Evolutionary conservation across 1,140 invertebrate species (phyloP), one percentile per base, ranked within the genome.

Genomic region (Tetramorium alpestre): DNA sequence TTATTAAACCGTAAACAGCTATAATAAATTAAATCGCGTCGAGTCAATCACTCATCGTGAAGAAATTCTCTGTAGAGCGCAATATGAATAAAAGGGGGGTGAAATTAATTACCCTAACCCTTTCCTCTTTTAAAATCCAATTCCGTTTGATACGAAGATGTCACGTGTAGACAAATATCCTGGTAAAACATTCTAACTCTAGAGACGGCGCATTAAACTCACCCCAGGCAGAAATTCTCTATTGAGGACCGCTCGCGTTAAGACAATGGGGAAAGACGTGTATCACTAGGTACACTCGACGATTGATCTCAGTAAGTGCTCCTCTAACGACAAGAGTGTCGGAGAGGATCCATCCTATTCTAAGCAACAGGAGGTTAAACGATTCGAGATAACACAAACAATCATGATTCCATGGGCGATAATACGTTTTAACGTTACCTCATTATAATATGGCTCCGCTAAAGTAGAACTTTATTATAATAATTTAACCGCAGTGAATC

Each of bases 301-400:
- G 91, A 92, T 92, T 92, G 92, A 94, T 95, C 92, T 91, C 76
- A 75, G 76, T 75, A 76, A 92, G 92, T 75, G 87, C 76, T 88
- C 84, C 75, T 89, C 58, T 90, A 84, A 64, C 11, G 28, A 88
- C 38, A 38, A 90, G 60, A 22, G 51, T 82, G 22, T 85, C 65
- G 60, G 33, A 56, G 62, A 69, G 72, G 80, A n/a, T 54, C 77
- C 65, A 76, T 51, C 51, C 51, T 73, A 47, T 87, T 91, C 51
- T 44, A 47, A 86, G 77, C 82, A 90, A 90, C 87, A 84, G 76
- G 89, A 90, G 82, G 76, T 90, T 86, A 90, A 90, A 90, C 75
- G 69, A 86, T 69, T 22, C 33, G 67, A 88, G 80, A 81, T 90
- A 90, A 70, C 56, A 51, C 41, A 25, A 77, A 70, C 56, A 85